Base-by-base conservation (phyloP, 2,888 invertebrate species). In the Labia minor region DNA sequence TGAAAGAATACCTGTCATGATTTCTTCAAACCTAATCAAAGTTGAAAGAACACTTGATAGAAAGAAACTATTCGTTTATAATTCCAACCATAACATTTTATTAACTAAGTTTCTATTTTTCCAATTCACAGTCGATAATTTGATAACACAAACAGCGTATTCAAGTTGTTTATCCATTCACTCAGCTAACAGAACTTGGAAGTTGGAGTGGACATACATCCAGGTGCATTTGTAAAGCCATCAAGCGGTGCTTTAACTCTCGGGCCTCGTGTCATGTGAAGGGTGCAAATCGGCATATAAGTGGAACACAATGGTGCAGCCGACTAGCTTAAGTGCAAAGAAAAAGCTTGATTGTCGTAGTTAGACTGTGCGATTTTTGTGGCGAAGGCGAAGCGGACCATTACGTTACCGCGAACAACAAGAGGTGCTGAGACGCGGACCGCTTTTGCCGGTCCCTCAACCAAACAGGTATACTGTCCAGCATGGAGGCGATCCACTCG, bases 401-500 rank as follows among this genome's bases (percentile, higher is more conserved):
- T 63, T 68, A 70, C 70, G 66, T 71, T 71, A 72, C 72, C 71
- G 69, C 71, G 74, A 69, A 75, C 74, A 67, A 73, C 71, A 63
- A 75, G 72, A 61, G 70, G 69, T 20, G 75, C 73, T 20, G 73
- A 72, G 70, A 73, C 71, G 64, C 71, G 70, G 65, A 72, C 71
- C 67, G 72, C 72, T 67, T 72, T 72, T 37, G 73, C 73, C 37
- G 71, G 71, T 71, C 74, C 74, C 65, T 70, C 70, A 21, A 73
- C 75, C 26, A 72, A 67, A 67, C 75, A 75, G 21, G 74, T 73
- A 70, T 74, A 75, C 70, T 74, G 74, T 61, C 75, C 75, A 20
- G 72, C 70, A 68, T 75, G 74, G 64, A 72, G 73, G 3, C 77
- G 77, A 61, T 74, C 74, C 63, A 78, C 79, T 68, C 72, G 72